phyloP scores from a whole-genome alignment of 92 coral and sea anemone species.

The Phymanthus crucifer region DNA sequence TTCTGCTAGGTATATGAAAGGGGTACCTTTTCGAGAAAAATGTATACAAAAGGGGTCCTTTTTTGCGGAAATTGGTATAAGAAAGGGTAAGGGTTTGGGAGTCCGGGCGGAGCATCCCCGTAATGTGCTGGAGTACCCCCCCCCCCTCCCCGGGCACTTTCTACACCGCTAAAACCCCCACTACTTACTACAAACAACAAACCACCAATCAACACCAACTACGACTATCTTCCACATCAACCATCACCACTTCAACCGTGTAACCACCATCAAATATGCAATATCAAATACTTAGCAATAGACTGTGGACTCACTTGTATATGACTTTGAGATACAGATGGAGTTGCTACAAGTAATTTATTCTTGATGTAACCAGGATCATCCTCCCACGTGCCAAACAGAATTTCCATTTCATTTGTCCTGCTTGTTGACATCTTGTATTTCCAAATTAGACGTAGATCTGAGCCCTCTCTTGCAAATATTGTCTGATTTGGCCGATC shows the following conservation, averaged over 20 bases:
- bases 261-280: background rate
- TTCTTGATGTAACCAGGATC: background rate
- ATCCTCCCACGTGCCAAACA: background rate
- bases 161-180: too few relatives aligned
- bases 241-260: background rate
- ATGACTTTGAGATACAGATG: background rate
- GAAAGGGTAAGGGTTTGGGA: too few relatives aligned
- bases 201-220: too few relatives aligned
- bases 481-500: background rate
- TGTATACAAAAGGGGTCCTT: too few relatives aligned
- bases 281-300: too few relatives aligned
- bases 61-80: too few relatives aligned
- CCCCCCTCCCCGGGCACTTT: too few relatives aligned
- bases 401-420: background rate
- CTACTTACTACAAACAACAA: too few relatives aligned
- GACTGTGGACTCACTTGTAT: background rate
- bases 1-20: too few relatives aligned
- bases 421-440: background rate
- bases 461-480: background rate
- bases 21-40: too few relatives aligned
- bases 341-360: background rate
- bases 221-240: background rate
- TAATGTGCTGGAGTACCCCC: too few relatives aligned
- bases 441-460: background rate
- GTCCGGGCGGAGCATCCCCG: too few relatives aligned